These are phyloP conservation scores for Drosophila nigromelanica DNA, from an alignment of 1,140 invertebrate species.

Conservation along the genomic window DNA sequence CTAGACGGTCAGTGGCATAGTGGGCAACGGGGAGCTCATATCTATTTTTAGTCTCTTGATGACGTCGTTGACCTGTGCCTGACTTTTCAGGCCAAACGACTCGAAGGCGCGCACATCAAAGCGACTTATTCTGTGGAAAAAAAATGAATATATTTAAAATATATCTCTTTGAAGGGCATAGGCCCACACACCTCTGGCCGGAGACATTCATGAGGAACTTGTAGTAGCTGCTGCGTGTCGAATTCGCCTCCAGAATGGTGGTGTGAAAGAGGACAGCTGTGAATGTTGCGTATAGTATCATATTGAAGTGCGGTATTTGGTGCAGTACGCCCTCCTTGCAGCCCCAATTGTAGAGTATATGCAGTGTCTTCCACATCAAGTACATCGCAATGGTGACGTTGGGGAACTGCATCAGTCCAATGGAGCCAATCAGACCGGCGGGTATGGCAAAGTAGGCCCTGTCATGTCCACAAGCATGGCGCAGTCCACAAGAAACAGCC, in stretches of 20 bases:
- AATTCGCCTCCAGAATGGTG: constrained; percentile 90
- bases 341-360: constrained; percentile 87
- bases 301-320: constrained; percentile 86
- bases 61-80: constrained; percentile 82
- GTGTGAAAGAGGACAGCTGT: constrained; percentile 92
- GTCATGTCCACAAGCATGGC: constrained; percentile 85
- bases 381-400: constrained; percentile 88
- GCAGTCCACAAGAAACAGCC: constrained; percentile 86
- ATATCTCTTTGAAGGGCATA: too few species aligned
- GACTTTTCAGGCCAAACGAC: constrained; percentile 85
- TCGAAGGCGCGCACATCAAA: constrained; percentile 85
- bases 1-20: constrained; percentile 34
- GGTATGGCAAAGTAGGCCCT: constrained; percentile 86
- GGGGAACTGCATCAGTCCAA: constrained; percentile 87
- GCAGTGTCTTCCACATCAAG: constrained; percentile 88
- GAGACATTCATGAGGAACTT: constrained; percentile 91
- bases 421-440: constrained; percentile 87
- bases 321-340: constrained; percentile 85
- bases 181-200: constrained; percentile 48
- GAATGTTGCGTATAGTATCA: constrained; percentile 89
- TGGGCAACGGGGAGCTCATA: constrained; percentile 46
- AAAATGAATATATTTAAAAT: too few species aligned
- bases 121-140: constrained; percentile 42
- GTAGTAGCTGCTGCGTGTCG: constrained; percentile 92
- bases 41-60: constrained; percentile 68